Base-by-base conservation (phyloP, 2,797 vertebrate genomes). In the Dicrostonyx torquatus region DNA sequence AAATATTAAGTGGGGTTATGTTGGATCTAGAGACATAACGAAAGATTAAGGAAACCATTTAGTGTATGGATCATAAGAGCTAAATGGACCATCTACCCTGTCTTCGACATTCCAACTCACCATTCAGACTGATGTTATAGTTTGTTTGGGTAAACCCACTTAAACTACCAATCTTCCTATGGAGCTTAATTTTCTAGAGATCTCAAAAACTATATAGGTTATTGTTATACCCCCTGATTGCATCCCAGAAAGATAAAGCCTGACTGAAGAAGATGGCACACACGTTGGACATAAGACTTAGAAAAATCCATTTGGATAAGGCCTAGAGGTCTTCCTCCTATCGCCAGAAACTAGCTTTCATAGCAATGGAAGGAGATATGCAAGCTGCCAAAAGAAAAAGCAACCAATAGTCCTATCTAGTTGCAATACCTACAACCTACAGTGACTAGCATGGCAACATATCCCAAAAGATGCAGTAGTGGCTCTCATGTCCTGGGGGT, bases 101-200 rank as follows among this genome's bases (percentile, higher is more conserved):
- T 68, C 31, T 26, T 50, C 14, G 17, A 45, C 15, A 29, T 1
- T 34, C 37, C 11, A 60, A 6, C 2, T 14, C 17, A 29, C 2
- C 4, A 43, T 22, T 24, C 3, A 75, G 24, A 22, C 48, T 13
- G 18, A 14, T 43, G 43, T 6, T 2, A 0, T 26, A 29, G 29
- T 58, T 87, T 77, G 6, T 34, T 87, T 72, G 5, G 5, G 15
- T 18, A 48, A 43, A 70, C 72, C 29, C 37, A 6, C 14, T 37
- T 40, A 26, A 20, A 50, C 3, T 14, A n/a, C 4, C 22, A 8
- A 40, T 29, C 53, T 78, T 48, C 66, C 53, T 45, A 37, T 40
- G 53, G 40, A 58, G 11, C 12, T 2, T 68, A 70, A 8, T 15
- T 34, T 10, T 82, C 64, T n/a, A 34, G n/a, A 48, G 50, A 55